Conservation (phyloP, 2,113 vertebrate species). For the Lampris megalopsis region DNA sequence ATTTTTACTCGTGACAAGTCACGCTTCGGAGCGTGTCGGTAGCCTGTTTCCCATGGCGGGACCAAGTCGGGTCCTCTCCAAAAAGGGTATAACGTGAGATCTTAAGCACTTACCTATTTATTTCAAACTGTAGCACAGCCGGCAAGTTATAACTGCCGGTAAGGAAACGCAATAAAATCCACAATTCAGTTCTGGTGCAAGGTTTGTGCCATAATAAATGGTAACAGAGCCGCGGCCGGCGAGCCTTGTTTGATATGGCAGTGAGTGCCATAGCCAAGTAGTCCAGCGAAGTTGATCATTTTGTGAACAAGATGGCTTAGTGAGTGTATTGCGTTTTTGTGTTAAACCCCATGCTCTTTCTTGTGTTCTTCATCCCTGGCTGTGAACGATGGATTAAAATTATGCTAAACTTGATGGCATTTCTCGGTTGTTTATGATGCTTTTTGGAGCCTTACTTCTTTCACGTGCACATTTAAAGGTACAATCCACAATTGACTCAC, state of each 20-base stretch:
- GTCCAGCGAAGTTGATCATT: no score
- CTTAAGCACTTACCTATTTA: not conserved
- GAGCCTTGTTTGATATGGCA: not conserved
- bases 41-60: not conserved
- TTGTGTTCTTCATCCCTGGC: not conserved
- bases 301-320: no score
- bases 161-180: not conserved
- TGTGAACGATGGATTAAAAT: constrained; percentile 49
- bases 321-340: constrained; percentile 20
- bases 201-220: not conserved
- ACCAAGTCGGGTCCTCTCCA: not conserved
- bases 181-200: not conserved
- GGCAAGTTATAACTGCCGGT: not conserved
- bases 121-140: constrained; percentile 4
- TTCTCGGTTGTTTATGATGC: not conserved
- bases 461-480: not conserved
- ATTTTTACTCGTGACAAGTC: constrained; percentile 54
- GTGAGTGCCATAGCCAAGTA: not conserved
- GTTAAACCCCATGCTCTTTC: constrained; percentile 1
- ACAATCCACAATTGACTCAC: no score
- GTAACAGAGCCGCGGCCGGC: not conserved
- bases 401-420: not conserved
- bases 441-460: not conserved
- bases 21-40: constrained; percentile 18
- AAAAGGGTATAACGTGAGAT: not conserved